These are phyloP conservation scores for Amitus sp. DNA, from an alignment of 2,888 invertebrate genomes.

Conservation along the genomic window DNA sequence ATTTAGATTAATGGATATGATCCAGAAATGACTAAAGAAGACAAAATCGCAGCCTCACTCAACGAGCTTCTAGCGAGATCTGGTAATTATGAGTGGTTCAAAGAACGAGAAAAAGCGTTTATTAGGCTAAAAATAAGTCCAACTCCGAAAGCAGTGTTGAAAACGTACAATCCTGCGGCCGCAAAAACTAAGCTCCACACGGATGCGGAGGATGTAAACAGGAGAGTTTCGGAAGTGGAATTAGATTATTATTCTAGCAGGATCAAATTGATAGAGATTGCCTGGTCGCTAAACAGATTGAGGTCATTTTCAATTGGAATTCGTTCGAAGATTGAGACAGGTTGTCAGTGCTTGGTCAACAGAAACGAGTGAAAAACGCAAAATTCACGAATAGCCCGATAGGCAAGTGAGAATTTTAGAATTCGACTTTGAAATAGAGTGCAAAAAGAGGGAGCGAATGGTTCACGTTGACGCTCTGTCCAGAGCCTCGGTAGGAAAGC, in stretches of 20 bases:
- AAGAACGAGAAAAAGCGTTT: slow-evolving; percentile 1
- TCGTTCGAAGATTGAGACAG: neutral
- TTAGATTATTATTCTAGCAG: neutral
- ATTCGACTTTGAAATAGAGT: slow-evolving; percentile 27
- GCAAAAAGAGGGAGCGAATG: slow-evolving; percentile 30
- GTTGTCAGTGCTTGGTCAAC: slow-evolving; percentile 44
- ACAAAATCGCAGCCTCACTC: no score
- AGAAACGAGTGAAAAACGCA: slow-evolving; percentile 42
- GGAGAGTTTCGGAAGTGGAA: slow-evolving; percentile 3
- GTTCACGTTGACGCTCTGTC: slow-evolving; percentile 39
- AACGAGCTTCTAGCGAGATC: no score
- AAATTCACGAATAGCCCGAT: slow-evolving; percentile 39
- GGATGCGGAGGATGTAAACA: slow-evolving; percentile 28
- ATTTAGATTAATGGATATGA: no score
- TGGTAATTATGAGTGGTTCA: no score
- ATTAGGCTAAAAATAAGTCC: slow-evolving; percentile 1
- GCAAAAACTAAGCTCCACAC: slow-evolving; percentile 20
- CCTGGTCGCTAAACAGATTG: slow-evolving; percentile 30
- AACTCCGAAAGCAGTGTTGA: neutral
- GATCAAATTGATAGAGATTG: slow-evolving; percentile 13
- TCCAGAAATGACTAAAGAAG: no score
- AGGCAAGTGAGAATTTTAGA: slow-evolving; percentile 24
- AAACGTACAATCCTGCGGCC: slow-evolving; percentile 9
- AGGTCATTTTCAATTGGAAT: slow-evolving; percentile 8
- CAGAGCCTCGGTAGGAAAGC: slow-evolving; percentile 14